Conservation (phyloP, 2,797 vertebrate species). For the Emys orbicularis region DNA sequence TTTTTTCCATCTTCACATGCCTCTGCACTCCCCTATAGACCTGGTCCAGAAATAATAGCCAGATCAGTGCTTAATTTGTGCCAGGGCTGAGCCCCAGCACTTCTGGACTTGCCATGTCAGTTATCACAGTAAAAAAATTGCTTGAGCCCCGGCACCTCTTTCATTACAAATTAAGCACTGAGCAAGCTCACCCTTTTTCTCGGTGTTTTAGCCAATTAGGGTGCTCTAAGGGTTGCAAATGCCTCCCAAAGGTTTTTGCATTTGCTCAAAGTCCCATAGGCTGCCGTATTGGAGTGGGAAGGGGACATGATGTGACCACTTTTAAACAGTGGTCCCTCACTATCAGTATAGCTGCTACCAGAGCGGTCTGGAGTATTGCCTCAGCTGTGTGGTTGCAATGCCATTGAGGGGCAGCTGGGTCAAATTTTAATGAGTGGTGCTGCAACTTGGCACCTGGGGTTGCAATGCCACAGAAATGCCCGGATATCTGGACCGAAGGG, state of each 20-base stretch:
- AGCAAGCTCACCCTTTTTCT: background rate
- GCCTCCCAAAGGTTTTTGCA: background rate
- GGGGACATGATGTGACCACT: background rate
- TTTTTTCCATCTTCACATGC: background rate
- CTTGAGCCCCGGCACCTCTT: too few relatives aligned
- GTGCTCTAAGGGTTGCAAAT: background rate
- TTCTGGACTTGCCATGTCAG: too few relatives aligned
- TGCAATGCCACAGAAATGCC: background rate
- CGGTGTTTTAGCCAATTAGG: background rate
- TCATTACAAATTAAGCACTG: background rate
- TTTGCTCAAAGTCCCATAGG: background rate
- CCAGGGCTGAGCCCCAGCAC: too few relatives aligned
- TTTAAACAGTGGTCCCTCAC: background rate
- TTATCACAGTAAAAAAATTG: too few relatives aligned
- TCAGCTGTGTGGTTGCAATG: background rate
- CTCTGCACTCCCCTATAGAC: background rate
- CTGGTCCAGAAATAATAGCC: background rate
- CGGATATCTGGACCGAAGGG: background rate
- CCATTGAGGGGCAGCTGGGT: background rate
- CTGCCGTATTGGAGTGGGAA: background rate
- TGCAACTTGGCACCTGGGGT: background rate
- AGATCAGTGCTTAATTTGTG: background rate
- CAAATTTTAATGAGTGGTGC: background rate
- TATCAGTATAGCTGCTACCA: background rate
- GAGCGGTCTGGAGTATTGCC: background rate